Percentiles rank a stretch among this genome's conserved stretches.
phyloP scores from a whole-genome alignment of 2,113 vertebrate genomes.

The Brachirus orientalis region DNA sequence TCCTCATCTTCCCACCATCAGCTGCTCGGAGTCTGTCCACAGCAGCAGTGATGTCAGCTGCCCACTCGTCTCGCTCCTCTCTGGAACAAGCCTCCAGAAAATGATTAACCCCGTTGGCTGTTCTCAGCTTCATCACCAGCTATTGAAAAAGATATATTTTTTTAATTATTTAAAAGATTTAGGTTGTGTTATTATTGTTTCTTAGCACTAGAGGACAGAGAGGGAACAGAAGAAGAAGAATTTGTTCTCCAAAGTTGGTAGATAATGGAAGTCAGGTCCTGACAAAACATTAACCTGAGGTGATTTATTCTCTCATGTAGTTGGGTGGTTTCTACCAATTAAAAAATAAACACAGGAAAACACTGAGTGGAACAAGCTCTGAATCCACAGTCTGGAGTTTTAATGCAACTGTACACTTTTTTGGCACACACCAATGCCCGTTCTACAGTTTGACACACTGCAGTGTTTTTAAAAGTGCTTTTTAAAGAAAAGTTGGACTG shows the following conservation, averaged over 20 bases:
- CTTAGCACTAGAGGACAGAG: neutral
- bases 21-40: slow-evolving; percentile 80
- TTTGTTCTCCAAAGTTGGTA: neutral
- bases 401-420: too few species aligned
- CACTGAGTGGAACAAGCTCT: neutral
- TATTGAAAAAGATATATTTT: slow-evolving; percentile 44
- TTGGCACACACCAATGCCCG: too few species aligned
- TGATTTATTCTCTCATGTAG: slow-evolving; percentile 11
- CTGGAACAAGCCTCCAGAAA: slow-evolving; percentile 92
- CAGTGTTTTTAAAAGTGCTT: too few species aligned
- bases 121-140: slow-evolving; percentile 90
- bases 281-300: slow-evolving; percentile 48
- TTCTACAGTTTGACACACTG: too few species aligned
- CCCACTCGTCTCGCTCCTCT: slow-evolving; percentile 93
- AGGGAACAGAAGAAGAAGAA: neutral
- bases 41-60: slow-evolving; percentile 85
- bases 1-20: slow-evolving; percentile 65
- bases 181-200: too few species aligned
- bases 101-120: slow-evolving; percentile 86
- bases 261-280: slow-evolving; percentile 17
- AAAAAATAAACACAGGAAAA: slow-evolving; percentile 30
- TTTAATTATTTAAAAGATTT: too few species aligned
- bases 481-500: too few species aligned
- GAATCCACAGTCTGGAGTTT: neutral
- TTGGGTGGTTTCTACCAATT: slow-evolving; percentile 6